A percentile compares a stretch with the other conserved stretches of the same genome.
These are phyloP conservation scores for Mya arenaria DNA, from an alignment of 1,140 invertebrate genomes.

Conservation along the genomic window DNA sequence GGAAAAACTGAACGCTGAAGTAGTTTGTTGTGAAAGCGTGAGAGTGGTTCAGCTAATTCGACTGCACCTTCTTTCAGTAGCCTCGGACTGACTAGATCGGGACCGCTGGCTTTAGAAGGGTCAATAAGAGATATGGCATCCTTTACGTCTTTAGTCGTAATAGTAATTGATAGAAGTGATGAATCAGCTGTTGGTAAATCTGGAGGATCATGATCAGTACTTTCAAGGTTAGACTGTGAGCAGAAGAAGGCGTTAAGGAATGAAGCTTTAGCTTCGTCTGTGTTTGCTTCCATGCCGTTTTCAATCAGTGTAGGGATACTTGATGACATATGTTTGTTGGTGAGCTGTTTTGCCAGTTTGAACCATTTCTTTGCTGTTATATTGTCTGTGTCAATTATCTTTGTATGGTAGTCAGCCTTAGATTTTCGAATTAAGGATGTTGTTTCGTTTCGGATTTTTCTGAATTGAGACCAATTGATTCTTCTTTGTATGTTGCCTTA, in stretches of 20 bases:
- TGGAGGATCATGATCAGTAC: not conserved
- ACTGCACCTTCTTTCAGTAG: constrained; percentile 2
- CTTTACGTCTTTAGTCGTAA: not conserved
- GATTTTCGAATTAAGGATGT: not conserved
- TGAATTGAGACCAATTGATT: constrained; percentile 31
- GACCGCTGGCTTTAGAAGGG: not conserved
- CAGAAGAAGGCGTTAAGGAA: not conserved
- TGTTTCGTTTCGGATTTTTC: constrained; percentile 19
- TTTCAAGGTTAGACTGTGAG: not conserved
- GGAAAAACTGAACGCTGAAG: not conserved
- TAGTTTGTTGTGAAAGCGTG: constrained; percentile 1
- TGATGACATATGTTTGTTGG: not conserved
- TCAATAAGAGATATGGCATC: not conserved
- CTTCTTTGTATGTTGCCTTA: too few relatives aligned
- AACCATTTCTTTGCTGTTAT: constrained; percentile 25
- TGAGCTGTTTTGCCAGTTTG: constrained; percentile 21
- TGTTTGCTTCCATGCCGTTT: not conserved
- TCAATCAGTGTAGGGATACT: not conserved
- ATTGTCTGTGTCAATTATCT: not conserved
- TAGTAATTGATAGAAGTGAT: not conserved
- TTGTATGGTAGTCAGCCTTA: not conserved
- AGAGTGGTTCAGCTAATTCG: not conserved
- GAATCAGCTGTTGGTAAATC: not conserved
- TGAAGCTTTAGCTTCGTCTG: not conserved
- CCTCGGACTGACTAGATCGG: not conserved